These are phyloP conservation scores for Athetis lepigone DNA, from an alignment of 2,888 invertebrate genomes.

Conservation along the genomic window DNA sequence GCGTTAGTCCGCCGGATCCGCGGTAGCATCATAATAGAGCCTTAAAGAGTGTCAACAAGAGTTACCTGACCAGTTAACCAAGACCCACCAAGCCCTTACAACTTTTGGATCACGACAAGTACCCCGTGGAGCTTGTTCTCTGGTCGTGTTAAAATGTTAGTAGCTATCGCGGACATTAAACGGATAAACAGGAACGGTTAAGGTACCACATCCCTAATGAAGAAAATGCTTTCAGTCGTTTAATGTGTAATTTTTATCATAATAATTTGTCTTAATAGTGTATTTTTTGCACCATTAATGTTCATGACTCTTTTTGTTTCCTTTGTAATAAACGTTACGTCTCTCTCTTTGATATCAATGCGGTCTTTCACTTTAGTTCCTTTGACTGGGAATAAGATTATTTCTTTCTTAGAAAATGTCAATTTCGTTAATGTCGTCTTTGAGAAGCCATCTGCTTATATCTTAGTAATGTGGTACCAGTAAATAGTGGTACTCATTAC, in stretches of 20 bases:
- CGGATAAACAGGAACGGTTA: slow-evolving; percentile 71
- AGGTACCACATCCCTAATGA: slow-evolving; percentile 70
- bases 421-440: slow-evolving; percentile 13
- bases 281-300: slow-evolving; percentile 19
- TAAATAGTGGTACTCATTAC: too few relatives aligned
- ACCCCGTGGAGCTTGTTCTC: slow-evolving; percentile 46
- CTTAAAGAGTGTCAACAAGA: slow-evolving; percentile 75
- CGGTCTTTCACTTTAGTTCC: background rate
- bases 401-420: background rate
- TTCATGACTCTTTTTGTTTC: slow-evolving; percentile 5
- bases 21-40: slow-evolving; percentile 69
- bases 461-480: too few relatives aligned
- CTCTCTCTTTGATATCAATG: slow-evolving; percentile 20
- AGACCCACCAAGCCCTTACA: slow-evolving; percentile 47
- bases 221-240: slow-evolving; percentile 67
- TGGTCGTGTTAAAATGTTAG: slow-evolving; percentile 72
- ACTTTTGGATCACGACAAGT: background rate
- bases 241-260: slow-evolving; percentile 52
- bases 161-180: slow-evolving; percentile 72
- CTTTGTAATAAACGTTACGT: slow-evolving; percentile 11
- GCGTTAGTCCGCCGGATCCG: slow-evolving; percentile 56
- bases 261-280: slow-evolving; percentile 39
- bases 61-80: slow-evolving; percentile 59
- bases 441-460: background rate
- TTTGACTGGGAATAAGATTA: background rate